Percentiles rank a stretch among this genome's conserved stretches.
Evolutionary conservation across 2,888 invertebrate species (phyloP).

Genomic region (Hirtodrosophila confusa): DNA sequence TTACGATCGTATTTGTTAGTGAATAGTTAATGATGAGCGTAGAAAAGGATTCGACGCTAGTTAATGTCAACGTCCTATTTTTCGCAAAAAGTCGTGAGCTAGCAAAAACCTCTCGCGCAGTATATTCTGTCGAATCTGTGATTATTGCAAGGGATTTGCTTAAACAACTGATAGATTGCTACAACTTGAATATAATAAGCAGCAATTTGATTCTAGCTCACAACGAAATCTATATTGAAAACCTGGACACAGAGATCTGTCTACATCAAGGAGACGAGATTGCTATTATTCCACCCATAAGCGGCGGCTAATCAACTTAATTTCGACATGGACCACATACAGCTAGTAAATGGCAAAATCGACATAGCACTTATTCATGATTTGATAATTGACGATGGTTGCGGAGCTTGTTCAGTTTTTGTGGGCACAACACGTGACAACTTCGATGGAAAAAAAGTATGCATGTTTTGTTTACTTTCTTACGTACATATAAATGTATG

Average conservation of each 20-base stretch:
- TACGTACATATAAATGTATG: too few species aligned
- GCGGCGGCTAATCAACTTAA: constrained; percentile 90
- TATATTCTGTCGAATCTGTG: constrained; percentile 84
- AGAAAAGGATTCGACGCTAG: background rate
- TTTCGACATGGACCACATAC: constrained; percentile 88
- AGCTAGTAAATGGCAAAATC: constrained; percentile 88
- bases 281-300: constrained; percentile 96
- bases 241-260: constrained; percentile 85
- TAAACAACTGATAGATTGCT: constrained; percentile 86
- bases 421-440: constrained; percentile 94
- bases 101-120: constrained; percentile 87
- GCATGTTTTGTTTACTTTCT: too few species aligned
- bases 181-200: constrained; percentile 88
- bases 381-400: constrained; percentile 88
- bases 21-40: constrained; percentile 20
- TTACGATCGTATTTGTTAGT: too few species aligned
- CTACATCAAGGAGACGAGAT: constrained; percentile 91
- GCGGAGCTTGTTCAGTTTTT: constrained; percentile 95
- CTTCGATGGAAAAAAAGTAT: constrained; percentile 91
- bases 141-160: constrained; percentile 87
- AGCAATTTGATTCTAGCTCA: constrained; percentile 91
- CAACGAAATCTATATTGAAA: constrained; percentile 91
- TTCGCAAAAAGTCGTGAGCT: constrained; percentile 96
- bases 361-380: constrained; percentile 88
- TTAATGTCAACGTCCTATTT: constrained; percentile 84